phyloP scores from a whole-genome alignment of 2,113 vertebrate species.

The Platysternon megacephalum region DNA sequence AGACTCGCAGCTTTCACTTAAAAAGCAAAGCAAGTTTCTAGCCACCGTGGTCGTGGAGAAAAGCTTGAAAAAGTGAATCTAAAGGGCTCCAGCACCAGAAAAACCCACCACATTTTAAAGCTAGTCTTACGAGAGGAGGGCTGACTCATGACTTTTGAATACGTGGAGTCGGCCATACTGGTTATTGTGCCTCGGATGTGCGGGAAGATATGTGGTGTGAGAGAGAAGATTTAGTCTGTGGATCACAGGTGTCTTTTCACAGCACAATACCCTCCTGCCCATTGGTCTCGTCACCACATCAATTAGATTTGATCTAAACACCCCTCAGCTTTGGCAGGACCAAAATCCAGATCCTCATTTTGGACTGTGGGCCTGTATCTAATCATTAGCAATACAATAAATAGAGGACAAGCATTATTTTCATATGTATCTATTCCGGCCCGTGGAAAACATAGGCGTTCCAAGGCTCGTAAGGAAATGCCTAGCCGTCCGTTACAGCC shows the following conservation, averaged over 20 bases:
- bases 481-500: neutral
- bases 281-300: neutral
- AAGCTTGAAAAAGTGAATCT: neutral
- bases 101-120: neutral
- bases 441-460: neutral
- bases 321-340: neutral
- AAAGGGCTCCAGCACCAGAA: neutral
- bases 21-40: neutral
- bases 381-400: neutral
- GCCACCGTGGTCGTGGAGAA: neutral
- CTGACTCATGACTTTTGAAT: neutral
- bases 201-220: accelerated
- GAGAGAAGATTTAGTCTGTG: accelerated
- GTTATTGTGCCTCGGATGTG: neutral
- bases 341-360: neutral
- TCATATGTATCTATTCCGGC: neutral
- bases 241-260: neutral
- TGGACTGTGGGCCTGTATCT: neutral
- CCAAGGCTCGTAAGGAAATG: neutral
- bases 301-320: neutral
- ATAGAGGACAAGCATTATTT: neutral
- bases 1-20: neutral
- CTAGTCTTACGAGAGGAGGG: neutral
- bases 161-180: neutral
- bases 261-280: neutral